Evolutionary conservation across 2,797 vertebrate species (phyloP).

Genomic region (Chlorospingus flavigularis): DNA sequence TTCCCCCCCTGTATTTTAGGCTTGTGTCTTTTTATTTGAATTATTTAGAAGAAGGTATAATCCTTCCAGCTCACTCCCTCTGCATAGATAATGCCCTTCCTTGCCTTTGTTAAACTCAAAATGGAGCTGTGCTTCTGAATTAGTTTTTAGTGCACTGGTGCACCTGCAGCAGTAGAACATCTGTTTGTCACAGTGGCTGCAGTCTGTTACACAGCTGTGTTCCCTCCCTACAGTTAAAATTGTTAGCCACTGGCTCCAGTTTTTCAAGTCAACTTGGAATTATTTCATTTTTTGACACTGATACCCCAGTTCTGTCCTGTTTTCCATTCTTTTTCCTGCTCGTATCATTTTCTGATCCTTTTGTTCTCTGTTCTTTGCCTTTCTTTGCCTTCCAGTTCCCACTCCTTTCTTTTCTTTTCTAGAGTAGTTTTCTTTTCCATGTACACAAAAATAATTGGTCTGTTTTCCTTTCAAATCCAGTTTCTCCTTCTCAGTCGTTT

Average conservation of each 20-base stretch:
- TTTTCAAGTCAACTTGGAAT: background rate
- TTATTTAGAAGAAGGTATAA: background rate
- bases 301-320: background rate
- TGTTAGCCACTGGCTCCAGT: background rate
- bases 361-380: background rate
- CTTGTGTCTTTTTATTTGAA: background rate
- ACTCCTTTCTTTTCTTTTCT: background rate
- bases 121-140: background rate
- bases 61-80: background rate
- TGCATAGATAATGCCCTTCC: background rate
- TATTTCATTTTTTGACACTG: background rate
- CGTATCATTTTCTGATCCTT: background rate
- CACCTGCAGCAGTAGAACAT: background rate
- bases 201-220: background rate
- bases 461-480: background rate
- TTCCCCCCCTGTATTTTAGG: background rate
- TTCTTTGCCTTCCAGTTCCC: background rate
- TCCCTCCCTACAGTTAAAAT: background rate
- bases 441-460: background rate
- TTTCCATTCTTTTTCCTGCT: background rate
- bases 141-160: background rate
- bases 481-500: background rate
- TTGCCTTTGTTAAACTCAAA: background rate
- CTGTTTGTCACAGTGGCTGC: background rate
- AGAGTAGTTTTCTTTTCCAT: background rate